A percentile compares a stretch with the other conserved stretches of the same genome.
Evolutionary conservation across 2,113 vertebrate genomes (phyloP).

Genomic region (Eudorcas thomsonii): DNA sequence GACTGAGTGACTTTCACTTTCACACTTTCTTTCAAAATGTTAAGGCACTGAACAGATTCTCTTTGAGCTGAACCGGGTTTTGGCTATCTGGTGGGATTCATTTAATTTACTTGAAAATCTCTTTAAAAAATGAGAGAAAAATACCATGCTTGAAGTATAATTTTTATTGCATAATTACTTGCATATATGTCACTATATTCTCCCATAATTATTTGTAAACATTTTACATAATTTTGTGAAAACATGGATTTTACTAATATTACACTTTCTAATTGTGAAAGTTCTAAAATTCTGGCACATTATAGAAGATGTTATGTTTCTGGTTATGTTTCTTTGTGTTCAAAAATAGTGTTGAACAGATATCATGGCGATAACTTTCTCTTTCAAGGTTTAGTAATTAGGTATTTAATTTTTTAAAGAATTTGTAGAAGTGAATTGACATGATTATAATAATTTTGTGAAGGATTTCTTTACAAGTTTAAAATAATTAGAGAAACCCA

Average conservation of each 20-base stretch:
- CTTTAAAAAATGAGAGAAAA: constrained; percentile 9
- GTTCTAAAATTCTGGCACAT: not conserved
- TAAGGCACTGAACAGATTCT: not conserved
- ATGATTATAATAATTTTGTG: not conserved
- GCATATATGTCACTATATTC: not conserved
- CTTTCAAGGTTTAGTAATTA: not conserved
- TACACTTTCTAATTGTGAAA: not conserved
- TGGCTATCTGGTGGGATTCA: not conserved
- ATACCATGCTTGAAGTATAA: not conserved
- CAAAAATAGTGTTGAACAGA: not conserved
- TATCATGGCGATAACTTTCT: not conserved
- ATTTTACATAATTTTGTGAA: not conserved
- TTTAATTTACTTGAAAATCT: not conserved
- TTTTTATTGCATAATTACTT: not conserved
- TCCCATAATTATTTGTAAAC: not conserved
- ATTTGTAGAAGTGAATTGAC: not conserved
- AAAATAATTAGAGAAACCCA: not conserved
- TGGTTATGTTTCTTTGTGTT: not conserved
- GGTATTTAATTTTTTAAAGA: not conserved
- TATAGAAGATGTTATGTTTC: not conserved
- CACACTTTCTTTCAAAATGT: not conserved
- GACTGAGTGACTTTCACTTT: not conserved
- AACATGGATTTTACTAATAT: not conserved
- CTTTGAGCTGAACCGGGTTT: not conserved
- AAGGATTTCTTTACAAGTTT: constrained; percentile 12